Base-by-base conservation (phyloP, 2,113 vertebrate genomes). In the Nycticebus coucang region DNA sequence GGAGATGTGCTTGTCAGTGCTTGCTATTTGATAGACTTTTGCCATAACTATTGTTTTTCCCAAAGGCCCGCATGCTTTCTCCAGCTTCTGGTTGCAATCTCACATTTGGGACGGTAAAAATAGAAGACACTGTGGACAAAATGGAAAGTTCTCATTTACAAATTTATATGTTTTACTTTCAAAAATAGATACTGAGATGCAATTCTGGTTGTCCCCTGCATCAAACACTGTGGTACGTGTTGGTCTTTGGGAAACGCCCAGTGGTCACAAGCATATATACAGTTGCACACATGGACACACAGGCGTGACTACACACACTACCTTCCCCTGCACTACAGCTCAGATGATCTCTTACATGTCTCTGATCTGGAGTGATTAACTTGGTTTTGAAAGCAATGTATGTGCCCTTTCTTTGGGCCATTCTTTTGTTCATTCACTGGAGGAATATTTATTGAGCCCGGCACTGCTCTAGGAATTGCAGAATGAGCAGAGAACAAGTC, bases 51-150 rank as follows among this genome's bases (percentile, higher is more conserved):
- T 98, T 99, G 98, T 98, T 99, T 96, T 99, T 99, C 91, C 99
- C 98, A 96, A 99, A 99, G 98, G 99, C 98, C 98, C 99, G 99
- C 98, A 99, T 98, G 98, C 99, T 99, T 98, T 99, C 99, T 97
- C 98, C 99, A 71, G 98, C 98, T 98, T 99, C 99, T 22, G 98
- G 98, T 97, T 99, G 99, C 98, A 99, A 98, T 98, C 99, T 99
- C 98, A 99, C 98, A 98, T 98, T 99, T 97, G 99, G 98, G 97
- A 99, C 98, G 33, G 99, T 99, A 99, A 99, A 99, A 99, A 99
- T 99, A 98, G 99, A 99, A 98, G 99, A 99, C 99, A 99, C 99
- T 99, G 98, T 59, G 92, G 95, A 97, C 91, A 97, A 81, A 97
- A 92, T 84, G 33, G 15, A 75, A 95, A 87, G 91, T 95, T 85